phyloP scores from a whole-genome alignment of 2,113 vertebrate species.

The Lepisosteus oculatus region DNA sequence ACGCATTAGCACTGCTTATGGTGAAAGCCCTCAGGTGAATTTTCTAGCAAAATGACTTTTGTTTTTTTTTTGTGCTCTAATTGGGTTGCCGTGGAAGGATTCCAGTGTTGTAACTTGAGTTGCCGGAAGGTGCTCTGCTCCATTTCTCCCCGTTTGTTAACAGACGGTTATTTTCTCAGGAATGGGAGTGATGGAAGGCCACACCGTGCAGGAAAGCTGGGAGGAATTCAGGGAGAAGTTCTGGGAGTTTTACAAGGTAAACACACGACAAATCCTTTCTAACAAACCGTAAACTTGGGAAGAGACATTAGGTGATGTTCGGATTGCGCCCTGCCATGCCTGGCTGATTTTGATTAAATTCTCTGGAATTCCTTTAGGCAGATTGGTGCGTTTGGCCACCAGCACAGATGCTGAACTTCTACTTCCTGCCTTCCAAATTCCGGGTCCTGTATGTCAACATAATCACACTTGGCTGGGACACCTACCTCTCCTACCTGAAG shows the following conservation, averaged over 20 bases:
- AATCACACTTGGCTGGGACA: constrained; percentile 88
- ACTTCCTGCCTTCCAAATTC: constrained; percentile 75
- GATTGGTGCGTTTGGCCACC: constrained; percentile 88
- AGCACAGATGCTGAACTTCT: constrained; percentile 86
- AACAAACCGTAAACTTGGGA: no score
- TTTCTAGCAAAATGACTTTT: no score
- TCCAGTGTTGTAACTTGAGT: no score
- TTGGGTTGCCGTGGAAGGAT: no score
- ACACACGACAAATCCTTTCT: not conserved
- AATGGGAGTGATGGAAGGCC: constrained; percentile 76
- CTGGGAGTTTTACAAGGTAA: constrained; percentile 89
- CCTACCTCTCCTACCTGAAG: constrained; percentile 88
- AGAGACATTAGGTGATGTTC: not conserved
- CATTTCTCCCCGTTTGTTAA: not conserved
- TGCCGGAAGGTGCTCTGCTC: not conserved
- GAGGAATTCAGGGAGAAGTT: constrained; percentile 82
- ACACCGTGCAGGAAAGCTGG: constrained; percentile 57
- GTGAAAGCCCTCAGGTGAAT: no score
- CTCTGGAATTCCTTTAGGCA: constrained; percentile 43
- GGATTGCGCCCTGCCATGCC: no score
- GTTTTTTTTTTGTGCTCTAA: no score
- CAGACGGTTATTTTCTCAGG: constrained; percentile 52
- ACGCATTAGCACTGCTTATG: no score
- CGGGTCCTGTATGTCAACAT: constrained; percentile 85
- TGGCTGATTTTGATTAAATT: no score